Conservation (phyloP, 2,888 invertebrate genomes). For the Argyresthia goedartella region DNA sequence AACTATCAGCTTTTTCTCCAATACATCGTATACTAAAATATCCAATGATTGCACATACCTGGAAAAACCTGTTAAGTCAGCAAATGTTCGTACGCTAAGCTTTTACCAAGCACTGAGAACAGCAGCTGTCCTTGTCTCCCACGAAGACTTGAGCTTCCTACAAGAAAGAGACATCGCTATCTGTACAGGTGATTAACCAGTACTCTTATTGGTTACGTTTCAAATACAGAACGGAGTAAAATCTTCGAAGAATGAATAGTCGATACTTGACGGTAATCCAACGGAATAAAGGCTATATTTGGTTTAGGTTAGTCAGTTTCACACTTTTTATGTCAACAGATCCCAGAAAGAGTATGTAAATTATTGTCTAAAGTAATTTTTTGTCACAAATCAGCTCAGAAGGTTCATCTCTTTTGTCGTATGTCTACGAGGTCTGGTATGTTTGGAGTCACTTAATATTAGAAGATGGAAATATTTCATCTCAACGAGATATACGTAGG, state of each 20-base stretch:
- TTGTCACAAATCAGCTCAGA: background rate
- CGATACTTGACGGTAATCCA: too few relatives aligned
- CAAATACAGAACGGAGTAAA: constrained; percentile 25
- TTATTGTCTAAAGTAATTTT: constrained; percentile 17
- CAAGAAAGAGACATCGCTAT: constrained; percentile 26
- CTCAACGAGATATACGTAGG: constrained; percentile 31
- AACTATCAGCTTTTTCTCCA: too few relatives aligned
- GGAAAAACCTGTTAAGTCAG: constrained; percentile 60
- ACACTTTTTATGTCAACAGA: constrained; percentile 29
- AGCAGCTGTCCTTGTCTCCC: constrained; percentile 32
- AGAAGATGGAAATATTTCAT: too few relatives aligned
- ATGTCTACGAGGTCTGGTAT: too few relatives aligned
- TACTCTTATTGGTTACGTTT: constrained; percentile 30
- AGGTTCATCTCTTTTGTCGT: background rate
- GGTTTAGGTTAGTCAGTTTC: constrained; percentile 13
- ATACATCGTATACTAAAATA: too few relatives aligned
- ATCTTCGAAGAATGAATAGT: too few relatives aligned
- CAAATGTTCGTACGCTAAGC: constrained; percentile 43
- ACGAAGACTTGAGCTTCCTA: constrained; percentile 10
- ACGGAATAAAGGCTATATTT: too few relatives aligned
- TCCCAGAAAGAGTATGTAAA: constrained; percentile 31
- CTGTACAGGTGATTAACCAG: constrained; percentile 31
- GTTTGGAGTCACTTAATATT: too few relatives aligned
- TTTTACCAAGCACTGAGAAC: constrained; percentile 19
- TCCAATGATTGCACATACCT: constrained; percentile 17